Conservation (phyloP, 2,113 vertebrate species). For the Calypte anna region DNA sequence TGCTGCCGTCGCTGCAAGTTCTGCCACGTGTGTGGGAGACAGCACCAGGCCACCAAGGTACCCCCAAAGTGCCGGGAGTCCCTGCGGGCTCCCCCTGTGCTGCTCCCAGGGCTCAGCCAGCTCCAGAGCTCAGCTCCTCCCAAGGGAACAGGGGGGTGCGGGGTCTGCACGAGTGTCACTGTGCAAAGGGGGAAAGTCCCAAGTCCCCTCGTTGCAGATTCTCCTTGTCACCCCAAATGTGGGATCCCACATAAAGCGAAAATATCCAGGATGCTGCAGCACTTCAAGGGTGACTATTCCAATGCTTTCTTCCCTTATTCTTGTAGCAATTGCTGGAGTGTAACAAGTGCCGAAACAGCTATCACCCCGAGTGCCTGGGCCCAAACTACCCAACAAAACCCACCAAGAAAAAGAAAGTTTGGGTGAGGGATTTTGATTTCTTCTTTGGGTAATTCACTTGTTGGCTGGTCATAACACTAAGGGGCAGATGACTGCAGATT, state of each 20-base stretch:
- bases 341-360: slow-evolving; percentile 99
- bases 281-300: not conserved
- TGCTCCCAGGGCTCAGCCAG: not conserved
- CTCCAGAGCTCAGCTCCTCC: not conserved
- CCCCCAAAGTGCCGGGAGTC: not conserved
- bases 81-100: fast-evolving
- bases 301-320: not conserved
- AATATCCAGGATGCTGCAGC: not conserved
- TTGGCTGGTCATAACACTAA: fast-evolving
- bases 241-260: not conserved
- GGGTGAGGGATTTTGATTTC: slow-evolving; percentile 80
- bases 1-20: slow-evolving; percentile 97
- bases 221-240: not conserved
- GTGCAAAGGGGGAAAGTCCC: fast-evolving
- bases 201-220: not conserved
- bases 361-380: slow-evolving; percentile 99
- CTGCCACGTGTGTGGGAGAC: slow-evolving; percentile 95
- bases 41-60: slow-evolving; percentile 97
- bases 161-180: not conserved
- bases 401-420: slow-evolving; percentile 98
- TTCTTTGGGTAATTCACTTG: not conserved
- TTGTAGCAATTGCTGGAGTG: slow-evolving; percentile 93
- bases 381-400: slow-evolving; percentile 97
- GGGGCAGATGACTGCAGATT: not conserved
- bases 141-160: not conserved